These are phyloP conservation scores for Cyanoliseus patagonus DNA, from an alignment of 2,113 vertebrate genomes.

Conservation along the genomic window DNA sequence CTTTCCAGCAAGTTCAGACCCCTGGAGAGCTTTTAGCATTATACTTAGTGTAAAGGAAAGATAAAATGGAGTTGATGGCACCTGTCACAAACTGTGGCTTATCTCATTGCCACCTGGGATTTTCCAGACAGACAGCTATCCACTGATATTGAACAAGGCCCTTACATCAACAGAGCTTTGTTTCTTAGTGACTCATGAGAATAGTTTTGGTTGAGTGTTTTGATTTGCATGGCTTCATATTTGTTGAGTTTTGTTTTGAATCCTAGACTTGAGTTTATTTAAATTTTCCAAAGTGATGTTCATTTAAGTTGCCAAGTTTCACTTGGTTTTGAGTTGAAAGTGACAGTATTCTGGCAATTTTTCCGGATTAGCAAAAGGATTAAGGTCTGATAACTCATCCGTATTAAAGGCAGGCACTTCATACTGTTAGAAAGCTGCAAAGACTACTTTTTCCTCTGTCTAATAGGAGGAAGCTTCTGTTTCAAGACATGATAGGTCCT, in stretches of 20 bases:
- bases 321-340: conserved; percentile 14
- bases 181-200: neutral
- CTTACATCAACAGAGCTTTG: neutral
- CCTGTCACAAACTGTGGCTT: neutral
- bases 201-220: conserved; percentile 23
- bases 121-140: neutral
- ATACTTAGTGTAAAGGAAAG: neutral
- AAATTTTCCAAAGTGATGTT: neutral
- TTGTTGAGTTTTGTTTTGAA: neutral
- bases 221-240: conserved; percentile 28
- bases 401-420: neutral
- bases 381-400: conserved; percentile 32
- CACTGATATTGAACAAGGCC: neutral
- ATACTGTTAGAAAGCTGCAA: neutral
- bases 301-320: conserved; percentile 28
- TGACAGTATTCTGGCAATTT: conserved; percentile 18
- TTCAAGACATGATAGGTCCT: neutral
- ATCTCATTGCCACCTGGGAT: neutral
- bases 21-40: conserved; percentile 4
- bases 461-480: neutral
- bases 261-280: conserved; percentile 23
- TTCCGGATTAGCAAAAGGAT: conserved; percentile 8
- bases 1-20: neutral
- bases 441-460: neutral
- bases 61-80: neutral